Evolutionary conservation across 2,113 vertebrate genomes (phyloP).

Genomic region (Leiothrix lutea): DNA sequence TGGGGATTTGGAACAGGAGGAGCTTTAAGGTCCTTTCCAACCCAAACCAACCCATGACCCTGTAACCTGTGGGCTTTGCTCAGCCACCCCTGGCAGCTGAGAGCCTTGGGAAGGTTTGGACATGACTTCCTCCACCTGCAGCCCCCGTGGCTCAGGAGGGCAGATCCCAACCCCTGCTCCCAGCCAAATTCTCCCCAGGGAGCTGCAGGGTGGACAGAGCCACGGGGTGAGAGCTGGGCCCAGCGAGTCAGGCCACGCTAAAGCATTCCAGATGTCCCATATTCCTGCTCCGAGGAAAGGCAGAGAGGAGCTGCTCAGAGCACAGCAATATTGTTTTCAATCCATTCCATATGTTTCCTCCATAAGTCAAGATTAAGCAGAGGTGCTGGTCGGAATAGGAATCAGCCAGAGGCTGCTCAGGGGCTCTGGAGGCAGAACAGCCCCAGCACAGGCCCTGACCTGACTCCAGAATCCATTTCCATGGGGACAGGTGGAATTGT

Average conservation of each 20-base stretch:
- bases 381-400: background rate
- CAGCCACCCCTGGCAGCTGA: background rate
- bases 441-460: background rate
- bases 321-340: background rate
- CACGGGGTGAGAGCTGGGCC: background rate
- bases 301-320: background rate
- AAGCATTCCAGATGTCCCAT: background rate
- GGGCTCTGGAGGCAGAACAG: background rate
- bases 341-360: conserved; percentile 9
- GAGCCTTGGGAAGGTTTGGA: background rate
- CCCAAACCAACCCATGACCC: background rate
- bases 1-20: background rate
- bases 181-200: background rate
- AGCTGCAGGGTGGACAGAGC: background rate
- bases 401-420: background rate
- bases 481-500: background rate
- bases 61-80: background rate
- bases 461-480: background rate
- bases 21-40: background rate
- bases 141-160: accelerated
- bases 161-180: background rate
- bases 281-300: background rate
- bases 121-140: background rate
- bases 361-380: background rate
- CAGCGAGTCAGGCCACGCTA: background rate